Evolutionary conservation across 1,140 invertebrate species (phyloP), one percentile per base, ranked within the genome.

Genomic region (Habropoda laboriosa): DNA sequence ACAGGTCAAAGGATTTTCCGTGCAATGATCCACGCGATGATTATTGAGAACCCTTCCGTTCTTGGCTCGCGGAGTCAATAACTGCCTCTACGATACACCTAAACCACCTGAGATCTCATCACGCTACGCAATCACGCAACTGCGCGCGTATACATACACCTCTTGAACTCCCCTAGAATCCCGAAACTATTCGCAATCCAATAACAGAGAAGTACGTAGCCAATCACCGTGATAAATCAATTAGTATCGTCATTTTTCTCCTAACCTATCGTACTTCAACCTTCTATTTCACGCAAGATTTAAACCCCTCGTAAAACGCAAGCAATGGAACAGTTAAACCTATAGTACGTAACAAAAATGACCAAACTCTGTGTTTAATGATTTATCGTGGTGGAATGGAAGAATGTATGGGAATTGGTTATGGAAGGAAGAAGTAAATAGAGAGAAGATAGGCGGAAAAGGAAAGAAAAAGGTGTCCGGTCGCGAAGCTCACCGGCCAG

Each of bases 1-100:
- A 55, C 51, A 30, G 82, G 82, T 85, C 82, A 82, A 85, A 85
- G 82, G 51, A 85, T 85, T 86, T 82, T 77, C 61, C 85, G 60
- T 32, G 58, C 74, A 86, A 70, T 80, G 51, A 80, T 77, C 80
- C 72, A 24, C 47, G 21, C 73, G 66, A 82, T 83, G 76, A 85
- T 84, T 82, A 84, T 82, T 71, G 57, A 74, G 76, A 66, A 83
- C 72, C 70, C 32, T 53, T 30, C 24, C 51, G 35, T 75, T 66
- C 47, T 63, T 60, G 2, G 21, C 27, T 71, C 67, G 27, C 66
- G 40, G 16, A 60, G 35, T 66, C 72, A 38, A 51, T 79, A 79
- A 79, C 55, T 66, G 66, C 30, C 38, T 64, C 30, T 16, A 57
- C 42, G 51, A 76, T 68, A 47, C 58, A 75, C 53, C 76, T 30